Evolutionary conservation across 1,140 invertebrate species (phyloP).

Genomic region (Microplitis demolitor): DNA sequence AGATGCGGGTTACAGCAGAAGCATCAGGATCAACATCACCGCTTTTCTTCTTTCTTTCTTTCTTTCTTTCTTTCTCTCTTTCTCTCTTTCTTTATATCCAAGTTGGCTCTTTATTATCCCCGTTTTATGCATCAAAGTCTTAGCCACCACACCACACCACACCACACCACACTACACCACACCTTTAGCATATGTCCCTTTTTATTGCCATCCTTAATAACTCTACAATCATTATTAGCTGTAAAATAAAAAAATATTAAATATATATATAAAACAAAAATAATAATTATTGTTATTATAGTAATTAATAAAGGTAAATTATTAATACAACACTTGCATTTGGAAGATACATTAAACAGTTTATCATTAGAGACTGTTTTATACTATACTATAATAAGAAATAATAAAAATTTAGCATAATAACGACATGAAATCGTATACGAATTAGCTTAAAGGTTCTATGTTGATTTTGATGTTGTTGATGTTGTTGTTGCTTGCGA

Average conservation of each 20-base stretch:
- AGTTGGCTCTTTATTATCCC: conserved; percentile 1
- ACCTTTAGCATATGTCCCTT: conserved; percentile 9
- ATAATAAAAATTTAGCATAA: too few relatives aligned
- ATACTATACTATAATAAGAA: too few relatives aligned
- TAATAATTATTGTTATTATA: too few relatives aligned
- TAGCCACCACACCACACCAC: conserved; percentile 19
- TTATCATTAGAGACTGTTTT: too few relatives aligned
- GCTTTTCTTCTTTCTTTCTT: neutral
- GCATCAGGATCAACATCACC: conserved; percentile 16
- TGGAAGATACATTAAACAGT: too few relatives aligned
- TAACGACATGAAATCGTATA: too few relatives aligned
- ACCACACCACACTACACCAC: too few relatives aligned
- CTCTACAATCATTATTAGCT: conserved; percentile 1
- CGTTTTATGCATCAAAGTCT: conserved; percentile 33
- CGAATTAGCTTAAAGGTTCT: too few relatives aligned
- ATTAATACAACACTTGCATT: too few relatives aligned
- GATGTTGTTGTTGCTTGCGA: too few relatives aligned
- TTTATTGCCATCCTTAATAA: conserved; percentile 11
- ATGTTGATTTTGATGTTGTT: too few relatives aligned
- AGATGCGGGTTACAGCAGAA: conserved; percentile 24
- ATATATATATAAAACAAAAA: neutral
- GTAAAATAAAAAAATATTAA: neutral
- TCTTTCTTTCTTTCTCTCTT: neutral
- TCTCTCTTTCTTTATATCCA: neutral
- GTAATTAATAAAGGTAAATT: too few relatives aligned